These are phyloP conservation scores for Phyto melanocephala DNA, from an alignment of 2,888 invertebrate species.

Conservation along the genomic window DNA sequence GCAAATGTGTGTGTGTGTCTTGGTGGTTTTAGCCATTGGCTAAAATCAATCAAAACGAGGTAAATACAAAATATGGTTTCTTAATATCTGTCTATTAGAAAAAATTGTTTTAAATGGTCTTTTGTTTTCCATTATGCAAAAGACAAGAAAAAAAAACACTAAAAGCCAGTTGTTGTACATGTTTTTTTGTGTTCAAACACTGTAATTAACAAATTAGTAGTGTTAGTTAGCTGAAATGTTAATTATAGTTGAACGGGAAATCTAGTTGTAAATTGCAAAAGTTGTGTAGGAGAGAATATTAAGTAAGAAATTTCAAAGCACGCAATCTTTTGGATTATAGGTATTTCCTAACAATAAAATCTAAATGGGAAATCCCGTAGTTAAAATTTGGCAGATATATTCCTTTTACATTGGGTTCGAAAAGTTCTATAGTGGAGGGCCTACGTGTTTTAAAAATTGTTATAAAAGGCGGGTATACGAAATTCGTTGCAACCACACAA, in stretches of 20 bases:
- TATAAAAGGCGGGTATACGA: too few species aligned
- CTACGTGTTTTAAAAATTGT: too few species aligned
- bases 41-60: constrained; percentile 17
- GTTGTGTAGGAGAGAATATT: too few species aligned
- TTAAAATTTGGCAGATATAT: too few species aligned
- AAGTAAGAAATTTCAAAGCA: too few species aligned
- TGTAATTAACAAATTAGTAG: constrained; percentile 64
- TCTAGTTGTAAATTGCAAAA: neutral
- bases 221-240: constrained; percentile 39
- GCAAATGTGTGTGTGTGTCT: neutral
- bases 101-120: constrained; percentile 40
- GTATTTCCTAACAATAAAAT: too few species aligned
- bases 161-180: constrained; percentile 56
- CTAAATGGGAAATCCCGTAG: too few species aligned
- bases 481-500: too few species aligned
- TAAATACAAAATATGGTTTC: constrained; percentile 11
- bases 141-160: neutral
- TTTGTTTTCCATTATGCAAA: constrained; percentile 29
- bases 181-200: constrained; percentile 54
- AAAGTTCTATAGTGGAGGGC: too few species aligned
- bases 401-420: too few species aligned
- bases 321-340: too few species aligned
- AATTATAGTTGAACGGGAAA: constrained; percentile 36
- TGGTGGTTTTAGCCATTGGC: constrained; percentile 12
- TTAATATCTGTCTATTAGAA: constrained; percentile 25